Evolutionary conservation across 2,113 vertebrate species (phyloP).

Genomic region (Atlantisia rogersi): DNA sequence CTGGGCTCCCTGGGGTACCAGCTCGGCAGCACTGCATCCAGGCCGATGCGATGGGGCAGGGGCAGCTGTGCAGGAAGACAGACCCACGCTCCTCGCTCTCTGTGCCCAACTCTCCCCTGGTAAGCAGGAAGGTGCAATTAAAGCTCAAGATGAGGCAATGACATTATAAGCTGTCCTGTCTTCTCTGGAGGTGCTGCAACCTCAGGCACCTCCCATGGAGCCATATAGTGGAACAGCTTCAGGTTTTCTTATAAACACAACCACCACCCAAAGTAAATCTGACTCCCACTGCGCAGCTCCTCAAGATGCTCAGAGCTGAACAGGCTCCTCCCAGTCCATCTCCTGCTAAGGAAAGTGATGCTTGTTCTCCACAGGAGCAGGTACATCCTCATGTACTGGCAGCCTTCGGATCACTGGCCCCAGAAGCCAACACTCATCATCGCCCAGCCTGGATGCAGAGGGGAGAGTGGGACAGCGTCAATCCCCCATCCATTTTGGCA

Average conservation of each 20-base stretch:
- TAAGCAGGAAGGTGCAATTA: too few relatives aligned
- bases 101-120: neutral
- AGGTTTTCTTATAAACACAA: neutral
- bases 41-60: neutral
- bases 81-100: neutral
- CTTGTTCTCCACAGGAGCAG: neutral
- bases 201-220: neutral
- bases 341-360: accelerated
- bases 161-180: neutral
- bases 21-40: neutral
- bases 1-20: too few relatives aligned
- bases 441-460: neutral
- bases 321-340: neutral
- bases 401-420: neutral
- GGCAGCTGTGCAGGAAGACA: neutral
- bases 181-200: neutral
- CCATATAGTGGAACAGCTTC: neutral
- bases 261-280: neutral
- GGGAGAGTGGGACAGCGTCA: neutral
- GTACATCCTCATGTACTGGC: neutral
- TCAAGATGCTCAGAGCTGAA: accelerated
- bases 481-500: neutral
- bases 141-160: neutral
- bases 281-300: neutral
- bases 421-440: neutral